Percentiles rank a stretch among this genome's conserved stretches.
Conservation (phyloP, 2,113 vertebrate genomes). For the Phrynosoma platyrhinos region DNA sequence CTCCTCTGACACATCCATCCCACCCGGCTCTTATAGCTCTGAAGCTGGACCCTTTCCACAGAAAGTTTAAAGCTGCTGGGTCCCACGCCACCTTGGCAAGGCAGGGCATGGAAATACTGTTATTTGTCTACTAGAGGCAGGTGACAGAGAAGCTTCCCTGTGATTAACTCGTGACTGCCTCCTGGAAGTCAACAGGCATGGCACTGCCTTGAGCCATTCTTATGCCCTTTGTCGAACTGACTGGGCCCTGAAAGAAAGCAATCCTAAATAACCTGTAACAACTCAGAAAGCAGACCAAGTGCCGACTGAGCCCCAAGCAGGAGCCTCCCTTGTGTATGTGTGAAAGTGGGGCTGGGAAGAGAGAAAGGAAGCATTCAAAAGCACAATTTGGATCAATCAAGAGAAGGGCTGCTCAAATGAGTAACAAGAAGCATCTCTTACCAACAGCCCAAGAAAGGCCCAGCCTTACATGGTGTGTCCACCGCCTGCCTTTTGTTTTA, state of each 20-base stretch:
- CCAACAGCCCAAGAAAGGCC: not conserved
- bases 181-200: not conserved
- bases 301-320: not conserved
- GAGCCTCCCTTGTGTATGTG: too few species aligned
- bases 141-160: not conserved
- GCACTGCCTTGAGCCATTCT: not conserved
- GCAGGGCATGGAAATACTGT: not conserved
- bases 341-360: not conserved
- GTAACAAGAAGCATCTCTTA: not conserved
- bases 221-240: not conserved
- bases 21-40: not conserved
- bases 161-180: not conserved
- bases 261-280: fast-evolving
- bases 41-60: not conserved
- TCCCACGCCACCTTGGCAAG: too few species aligned
- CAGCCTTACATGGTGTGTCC: not conserved
- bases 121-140: not conserved
- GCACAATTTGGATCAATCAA: not conserved
- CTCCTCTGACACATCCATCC: too few species aligned
- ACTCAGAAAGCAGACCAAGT: too few species aligned
- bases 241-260: not conserved
- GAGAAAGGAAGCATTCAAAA: not conserved
- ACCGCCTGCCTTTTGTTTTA: not conserved
- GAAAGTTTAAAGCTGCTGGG: not conserved
- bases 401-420: not conserved